Evolutionary conservation across 2,888 invertebrate species (phyloP).

Genomic region (Gasteruption jaculator): DNA sequence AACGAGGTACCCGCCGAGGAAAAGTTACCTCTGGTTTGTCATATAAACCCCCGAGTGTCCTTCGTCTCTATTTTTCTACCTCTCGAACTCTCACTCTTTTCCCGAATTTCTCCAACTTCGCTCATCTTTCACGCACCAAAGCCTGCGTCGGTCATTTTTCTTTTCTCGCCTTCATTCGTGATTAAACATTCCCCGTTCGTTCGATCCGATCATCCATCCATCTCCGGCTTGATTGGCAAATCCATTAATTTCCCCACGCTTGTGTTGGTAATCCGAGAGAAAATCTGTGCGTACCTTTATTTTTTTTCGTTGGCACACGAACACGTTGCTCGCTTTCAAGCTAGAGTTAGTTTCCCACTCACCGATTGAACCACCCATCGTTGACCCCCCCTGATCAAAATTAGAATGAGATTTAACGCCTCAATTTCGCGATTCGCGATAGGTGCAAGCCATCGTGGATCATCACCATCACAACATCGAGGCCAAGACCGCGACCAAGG

Average conservation of each 20-base stretch:
- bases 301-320: slow-evolving; percentile 36
- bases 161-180: too few relatives aligned
- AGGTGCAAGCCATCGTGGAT: slow-evolving; percentile 94
- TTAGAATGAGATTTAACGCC: background rate
- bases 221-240: slow-evolving; percentile 45
- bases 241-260: too few relatives aligned
- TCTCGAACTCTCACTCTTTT: slow-evolving; percentile 13
- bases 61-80: slow-evolving; percentile 6
- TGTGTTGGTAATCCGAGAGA: too few relatives aligned
- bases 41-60: slow-evolving; percentile 39
- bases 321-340: slow-evolving; percentile 40
- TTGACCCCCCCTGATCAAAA: slow-evolving; percentile 21
- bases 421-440: slow-evolving; percentile 23
- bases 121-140: too few relatives aligned
- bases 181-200: too few relatives aligned
- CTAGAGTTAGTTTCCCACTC: slow-evolving; percentile 34
- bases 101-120: too few relatives aligned
- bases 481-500: slow-evolving; percentile 75
- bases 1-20: slow-evolving; percentile 83
- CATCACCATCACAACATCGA: slow-evolving; percentile 77
- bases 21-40: slow-evolving; percentile 84
- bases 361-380: slow-evolving; percentile 17
- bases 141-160: too few relatives aligned
- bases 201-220: slow-evolving; percentile 25
- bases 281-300: slow-evolving; percentile 42